These are phyloP conservation scores for Mystacornis crossleyi DNA, from an alignment of 2,113 vertebrate species.

Conservation along the genomic window DNA sequence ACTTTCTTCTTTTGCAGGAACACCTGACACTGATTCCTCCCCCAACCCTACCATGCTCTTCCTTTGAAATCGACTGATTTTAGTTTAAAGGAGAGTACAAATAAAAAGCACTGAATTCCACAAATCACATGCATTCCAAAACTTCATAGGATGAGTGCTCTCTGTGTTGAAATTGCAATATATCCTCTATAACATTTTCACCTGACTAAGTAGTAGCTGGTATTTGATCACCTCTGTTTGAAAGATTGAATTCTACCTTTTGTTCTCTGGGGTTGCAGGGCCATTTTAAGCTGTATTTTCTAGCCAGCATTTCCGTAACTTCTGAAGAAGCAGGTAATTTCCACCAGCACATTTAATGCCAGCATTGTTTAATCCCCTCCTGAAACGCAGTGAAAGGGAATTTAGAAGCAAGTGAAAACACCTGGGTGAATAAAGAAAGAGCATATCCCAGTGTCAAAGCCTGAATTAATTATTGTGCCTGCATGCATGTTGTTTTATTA, in stretches of 20 bases:
- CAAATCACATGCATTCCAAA: neutral
- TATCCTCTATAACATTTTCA: neutral
- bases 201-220: neutral
- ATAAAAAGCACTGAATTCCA: neutral
- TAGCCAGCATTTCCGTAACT: neutral
- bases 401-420: neutral
- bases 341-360: neutral
- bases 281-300: conserved; percentile 4
- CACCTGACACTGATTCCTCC: neutral
- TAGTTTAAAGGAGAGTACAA: neutral
- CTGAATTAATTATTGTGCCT: neutral
- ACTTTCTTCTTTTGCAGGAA: neutral
- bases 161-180: neutral
- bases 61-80: neutral
- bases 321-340: neutral
- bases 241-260: neutral
- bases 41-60: neutral
- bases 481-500: neutral
- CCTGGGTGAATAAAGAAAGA: neutral
- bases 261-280: neutral
- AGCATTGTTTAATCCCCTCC: neutral
- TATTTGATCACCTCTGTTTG: neutral
- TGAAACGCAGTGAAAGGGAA: neutral
- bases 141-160: neutral
- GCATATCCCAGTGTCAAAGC: neutral